phyloP scores from a whole-genome alignment of 2,797 vertebrate species.

The Pempheris klunzingeri region DNA sequence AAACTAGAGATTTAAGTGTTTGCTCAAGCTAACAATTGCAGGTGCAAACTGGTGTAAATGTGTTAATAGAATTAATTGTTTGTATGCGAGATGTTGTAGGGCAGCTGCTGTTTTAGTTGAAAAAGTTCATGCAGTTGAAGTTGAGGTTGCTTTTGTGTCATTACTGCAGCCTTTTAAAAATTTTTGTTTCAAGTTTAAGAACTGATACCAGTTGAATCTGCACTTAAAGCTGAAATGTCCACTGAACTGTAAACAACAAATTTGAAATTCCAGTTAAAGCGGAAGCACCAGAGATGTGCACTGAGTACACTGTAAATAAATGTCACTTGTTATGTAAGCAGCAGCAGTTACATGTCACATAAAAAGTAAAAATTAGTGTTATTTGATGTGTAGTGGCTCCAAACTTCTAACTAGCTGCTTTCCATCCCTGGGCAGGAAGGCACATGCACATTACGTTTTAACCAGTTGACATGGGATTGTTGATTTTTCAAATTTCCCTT shows the following conservation, averaged over 20 bases:
- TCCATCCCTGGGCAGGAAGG: too few species aligned
- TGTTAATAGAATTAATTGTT: neutral
- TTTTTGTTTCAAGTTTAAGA: neutral
- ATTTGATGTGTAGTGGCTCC: conserved; percentile 6
- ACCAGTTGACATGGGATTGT: too few species aligned
- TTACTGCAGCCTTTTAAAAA: neutral
- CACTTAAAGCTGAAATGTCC: neutral
- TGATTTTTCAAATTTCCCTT: too few species aligned
- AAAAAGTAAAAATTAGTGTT: neutral
- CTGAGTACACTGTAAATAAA: neutral
- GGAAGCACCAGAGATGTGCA: neutral
- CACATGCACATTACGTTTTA: too few species aligned
- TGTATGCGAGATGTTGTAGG: neutral
- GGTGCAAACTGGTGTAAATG: neutral
- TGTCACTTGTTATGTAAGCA: conserved; percentile 16
- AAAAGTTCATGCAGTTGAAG: neutral
- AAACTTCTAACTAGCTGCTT: neutral
- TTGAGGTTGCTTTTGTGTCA: neutral
- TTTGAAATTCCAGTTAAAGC: conserved; percentile 7
- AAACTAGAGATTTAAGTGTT: neutral
- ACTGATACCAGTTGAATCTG: neutral
- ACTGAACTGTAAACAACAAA: neutral
- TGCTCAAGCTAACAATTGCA: neutral
- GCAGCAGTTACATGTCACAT: neutral
- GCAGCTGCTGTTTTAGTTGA: neutral